Conservation (phyloP, 1,140 invertebrate species). For the Gyrodactylus salaris region DNA sequence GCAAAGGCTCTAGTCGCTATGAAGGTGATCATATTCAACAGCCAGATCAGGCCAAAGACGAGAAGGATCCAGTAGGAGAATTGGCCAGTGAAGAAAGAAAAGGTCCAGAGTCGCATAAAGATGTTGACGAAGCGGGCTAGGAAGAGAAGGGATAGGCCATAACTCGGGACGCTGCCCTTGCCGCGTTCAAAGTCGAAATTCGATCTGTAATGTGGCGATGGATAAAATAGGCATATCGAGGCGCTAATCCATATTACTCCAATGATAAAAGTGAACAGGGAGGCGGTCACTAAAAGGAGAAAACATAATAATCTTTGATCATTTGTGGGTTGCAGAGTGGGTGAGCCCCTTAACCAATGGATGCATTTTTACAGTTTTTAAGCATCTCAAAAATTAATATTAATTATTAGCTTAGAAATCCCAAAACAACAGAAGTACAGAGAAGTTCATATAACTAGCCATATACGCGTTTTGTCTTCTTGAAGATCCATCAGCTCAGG, state of each 20-base stretch:
- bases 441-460: too few species aligned
- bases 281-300: neutral
- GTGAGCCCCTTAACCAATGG: too few species aligned
- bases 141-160: neutral
- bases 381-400: too few species aligned
- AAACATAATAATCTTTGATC: neutral
- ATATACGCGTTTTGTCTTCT: too few species aligned
- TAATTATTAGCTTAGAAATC: too few species aligned
- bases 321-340: neutral
- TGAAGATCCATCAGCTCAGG: too few species aligned
- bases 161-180: neutral
- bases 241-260: neutral
- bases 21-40: neutral
- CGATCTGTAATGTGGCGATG: neutral
- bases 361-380: too few species aligned
- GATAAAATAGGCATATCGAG: neutral
- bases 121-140: neutral
- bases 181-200: neutral
- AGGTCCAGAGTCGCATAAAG: neutral
- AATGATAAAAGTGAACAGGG: neutral
- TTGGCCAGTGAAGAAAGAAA: neutral
- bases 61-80: neutral
- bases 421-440: too few species aligned
- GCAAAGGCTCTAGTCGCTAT: neutral
- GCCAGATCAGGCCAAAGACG: neutral